Percentiles rank a stretch among this genome's conserved stretches.
These are phyloP conservation scores for Caenorhabditis sp. DNA, from an alignment of 2,888 invertebrate genomes.

Conservation along the genomic window DNA sequence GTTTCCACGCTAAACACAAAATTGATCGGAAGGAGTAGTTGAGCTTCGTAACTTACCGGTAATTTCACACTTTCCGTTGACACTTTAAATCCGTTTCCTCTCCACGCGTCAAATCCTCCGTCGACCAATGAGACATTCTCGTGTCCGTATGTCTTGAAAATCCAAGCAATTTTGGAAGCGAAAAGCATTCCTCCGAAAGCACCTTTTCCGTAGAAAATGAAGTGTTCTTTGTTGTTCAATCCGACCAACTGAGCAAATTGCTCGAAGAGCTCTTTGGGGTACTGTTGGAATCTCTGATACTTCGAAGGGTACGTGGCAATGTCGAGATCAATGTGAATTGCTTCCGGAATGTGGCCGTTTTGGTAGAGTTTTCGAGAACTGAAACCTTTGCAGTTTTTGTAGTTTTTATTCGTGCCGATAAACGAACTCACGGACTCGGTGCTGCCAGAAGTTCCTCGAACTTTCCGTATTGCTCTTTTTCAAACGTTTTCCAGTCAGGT, in stretches of 20 bases:
- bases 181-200: constrained; percentile 75
- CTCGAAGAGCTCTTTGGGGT: constrained; percentile 70
- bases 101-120: constrained; percentile 73
- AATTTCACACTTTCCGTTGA: constrained; percentile 56
- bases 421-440: constrained; percentile 53
- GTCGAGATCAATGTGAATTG: constrained; percentile 70
- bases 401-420: too few species aligned
- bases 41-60: constrained; percentile 5
- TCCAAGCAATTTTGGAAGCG: constrained; percentile 69
- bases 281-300: constrained; percentile 70
- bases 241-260: constrained; percentile 69
- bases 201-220: constrained; percentile 72
- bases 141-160: constrained; percentile 75
- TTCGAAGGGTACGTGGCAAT: constrained; percentile 71
- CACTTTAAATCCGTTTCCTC: constrained; percentile 55
- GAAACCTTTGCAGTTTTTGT: too few species aligned
- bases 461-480: constrained; percentile 67
- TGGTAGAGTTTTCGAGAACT: constrained; percentile 61
- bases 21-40: background rate
- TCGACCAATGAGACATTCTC: constrained; percentile 71
- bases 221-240: constrained; percentile 68
- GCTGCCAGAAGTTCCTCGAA: constrained; percentile 60
- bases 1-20: constrained; percentile 55
- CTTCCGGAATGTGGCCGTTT: constrained; percentile 68
- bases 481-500: constrained; percentile 68